Evolutionary conservation across 2,888 invertebrate genomes (phyloP).

Genomic region (Homarus gammarus): DNA sequence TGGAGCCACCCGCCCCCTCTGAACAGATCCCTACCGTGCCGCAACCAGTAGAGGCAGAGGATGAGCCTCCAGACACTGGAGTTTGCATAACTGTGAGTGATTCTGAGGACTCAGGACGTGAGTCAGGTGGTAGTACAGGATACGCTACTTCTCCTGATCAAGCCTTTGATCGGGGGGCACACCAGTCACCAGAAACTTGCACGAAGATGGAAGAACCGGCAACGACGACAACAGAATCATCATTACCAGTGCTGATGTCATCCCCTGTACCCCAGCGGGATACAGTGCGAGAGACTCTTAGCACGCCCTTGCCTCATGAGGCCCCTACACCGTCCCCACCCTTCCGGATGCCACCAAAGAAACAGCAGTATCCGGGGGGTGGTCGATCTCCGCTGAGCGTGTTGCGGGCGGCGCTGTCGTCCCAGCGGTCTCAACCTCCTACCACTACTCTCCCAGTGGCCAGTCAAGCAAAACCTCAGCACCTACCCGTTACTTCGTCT

Average conservation of each 20-base stretch:
- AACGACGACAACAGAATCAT: not conserved
- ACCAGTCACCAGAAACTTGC: slow-evolving; percentile 46
- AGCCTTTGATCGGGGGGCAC: slow-evolving; percentile 35
- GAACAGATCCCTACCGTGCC: not conserved
- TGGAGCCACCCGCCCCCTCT: slow-evolving; percentile 3
- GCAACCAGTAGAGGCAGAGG: slow-evolving; percentile 18
- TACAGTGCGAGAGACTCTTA: not conserved
- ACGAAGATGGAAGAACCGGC: slow-evolving; percentile 36
- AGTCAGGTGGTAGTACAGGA: slow-evolving; percentile 59
- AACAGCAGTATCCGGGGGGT: slow-evolving; percentile 64
- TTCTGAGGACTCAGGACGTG: slow-evolving; percentile 58
- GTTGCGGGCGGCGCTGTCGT: slow-evolving; percentile 51
- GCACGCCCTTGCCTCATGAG: not conserved
- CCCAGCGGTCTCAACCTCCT: slow-evolving; percentile 7
- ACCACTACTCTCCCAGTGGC: not conserved
- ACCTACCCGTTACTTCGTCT: slow-evolving; percentile 16
- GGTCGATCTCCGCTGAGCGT: slow-evolving; percentile 56
- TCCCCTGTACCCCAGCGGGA: slow-evolving; percentile 16
- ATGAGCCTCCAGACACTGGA: slow-evolving; percentile 16
- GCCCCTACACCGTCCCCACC: slow-evolving; percentile 17
- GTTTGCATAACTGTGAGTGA: slow-evolving; percentile 55
- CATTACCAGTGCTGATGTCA: not conserved
- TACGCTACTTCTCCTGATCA: slow-evolving; percentile 63
- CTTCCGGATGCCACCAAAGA: slow-evolving; percentile 69
- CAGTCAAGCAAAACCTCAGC: slow-evolving; percentile 7